Conservation (phyloP, 2,797 vertebrate genomes). For the Argentina silus region DNA sequence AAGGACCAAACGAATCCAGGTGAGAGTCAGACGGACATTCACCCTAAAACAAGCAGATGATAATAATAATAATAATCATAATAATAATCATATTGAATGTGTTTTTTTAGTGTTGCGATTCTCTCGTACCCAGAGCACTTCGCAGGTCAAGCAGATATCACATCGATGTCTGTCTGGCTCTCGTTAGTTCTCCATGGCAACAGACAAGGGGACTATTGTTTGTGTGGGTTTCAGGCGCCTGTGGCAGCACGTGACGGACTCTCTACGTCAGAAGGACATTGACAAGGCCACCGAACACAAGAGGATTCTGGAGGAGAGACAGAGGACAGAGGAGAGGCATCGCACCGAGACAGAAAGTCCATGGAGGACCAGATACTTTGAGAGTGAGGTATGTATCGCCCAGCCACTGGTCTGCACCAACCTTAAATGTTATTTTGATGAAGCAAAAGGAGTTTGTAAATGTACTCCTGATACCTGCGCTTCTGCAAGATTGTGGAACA, state of each 20-base stretch:
- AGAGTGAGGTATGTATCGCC: constrained; percentile 83
- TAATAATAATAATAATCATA: too few species aligned
- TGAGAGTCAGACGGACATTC: constrained; percentile 44
- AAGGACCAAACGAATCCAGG: constrained; percentile 94
- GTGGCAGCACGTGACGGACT: constrained; percentile 93
- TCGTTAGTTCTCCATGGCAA: too few species aligned
- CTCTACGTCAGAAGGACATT: constrained; percentile 90
- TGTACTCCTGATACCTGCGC: too few species aligned
- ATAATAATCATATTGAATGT: too few species aligned
- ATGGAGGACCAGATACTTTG: constrained; percentile 93
- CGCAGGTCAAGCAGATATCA: too few species aligned
- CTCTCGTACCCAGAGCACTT: too few species aligned
- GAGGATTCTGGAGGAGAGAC: constrained; percentile 88
- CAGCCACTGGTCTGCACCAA: constrained; percentile 7
- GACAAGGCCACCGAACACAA: constrained; percentile 97
- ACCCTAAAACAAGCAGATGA: too few species aligned
- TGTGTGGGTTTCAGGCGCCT: constrained; percentile 77
- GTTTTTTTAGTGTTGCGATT: too few species aligned
- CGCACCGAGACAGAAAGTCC: constrained; percentile 86
- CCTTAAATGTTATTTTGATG: background rate
- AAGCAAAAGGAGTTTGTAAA: too few species aligned
- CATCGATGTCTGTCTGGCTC: too few species aligned
- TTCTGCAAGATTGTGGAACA: constrained; percentile 1
- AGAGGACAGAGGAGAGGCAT: constrained; percentile 90
- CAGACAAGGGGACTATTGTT: background rate